These are phyloP conservation scores for Ctenochaetus hawaiiensis DNA, from an alignment of 2,797 vertebrate genomes.

Conservation along the genomic window DNA sequence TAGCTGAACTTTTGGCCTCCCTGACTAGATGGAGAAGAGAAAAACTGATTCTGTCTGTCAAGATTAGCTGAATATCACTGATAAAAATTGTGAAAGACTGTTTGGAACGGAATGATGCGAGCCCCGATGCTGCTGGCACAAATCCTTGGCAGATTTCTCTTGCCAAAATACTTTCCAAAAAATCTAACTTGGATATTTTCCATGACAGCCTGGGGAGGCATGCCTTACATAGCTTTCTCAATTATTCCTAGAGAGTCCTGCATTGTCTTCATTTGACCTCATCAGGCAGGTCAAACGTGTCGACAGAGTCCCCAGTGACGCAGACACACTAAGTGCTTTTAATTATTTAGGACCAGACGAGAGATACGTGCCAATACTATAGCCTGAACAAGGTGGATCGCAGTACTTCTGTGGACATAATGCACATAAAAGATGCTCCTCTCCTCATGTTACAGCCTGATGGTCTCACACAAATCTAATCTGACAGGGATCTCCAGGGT, in stretches of 20 bases:
- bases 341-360: conserved; percentile 75
- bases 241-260: conserved; percentile 22
- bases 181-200: conserved; percentile 5
- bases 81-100: conserved; percentile 9
- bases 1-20: conserved; percentile 13
- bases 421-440: conserved; percentile 59
- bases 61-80: conserved; percentile 24
- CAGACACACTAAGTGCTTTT: conserved; percentile 75
- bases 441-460: conserved; percentile 72
- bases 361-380: conserved; percentile 50
- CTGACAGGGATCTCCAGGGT: conserved; percentile 72
- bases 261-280: conserved; percentile 43
- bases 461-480: conserved; percentile 74
- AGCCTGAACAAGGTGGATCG: conserved; percentile 63
- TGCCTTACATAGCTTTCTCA: conserved; percentile 28
- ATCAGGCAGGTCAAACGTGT: conserved; percentile 63
- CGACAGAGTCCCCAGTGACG: conserved; percentile 51
- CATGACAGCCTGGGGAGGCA: background rate
- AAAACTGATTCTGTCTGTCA: conserved; percentile 9
- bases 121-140: conserved; percentile 3
- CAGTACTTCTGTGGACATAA: conserved; percentile 59
- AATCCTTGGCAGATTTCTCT: conserved; percentile 1
- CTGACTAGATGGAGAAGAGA: background rate
- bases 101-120: conserved; percentile 19
- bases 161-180: conserved; percentile 13